Evolutionary conservation across 2,888 invertebrate genomes (phyloP), one percentile per base, ranked within the genome.

Genomic region (Pemphredon lugubris): DNA sequence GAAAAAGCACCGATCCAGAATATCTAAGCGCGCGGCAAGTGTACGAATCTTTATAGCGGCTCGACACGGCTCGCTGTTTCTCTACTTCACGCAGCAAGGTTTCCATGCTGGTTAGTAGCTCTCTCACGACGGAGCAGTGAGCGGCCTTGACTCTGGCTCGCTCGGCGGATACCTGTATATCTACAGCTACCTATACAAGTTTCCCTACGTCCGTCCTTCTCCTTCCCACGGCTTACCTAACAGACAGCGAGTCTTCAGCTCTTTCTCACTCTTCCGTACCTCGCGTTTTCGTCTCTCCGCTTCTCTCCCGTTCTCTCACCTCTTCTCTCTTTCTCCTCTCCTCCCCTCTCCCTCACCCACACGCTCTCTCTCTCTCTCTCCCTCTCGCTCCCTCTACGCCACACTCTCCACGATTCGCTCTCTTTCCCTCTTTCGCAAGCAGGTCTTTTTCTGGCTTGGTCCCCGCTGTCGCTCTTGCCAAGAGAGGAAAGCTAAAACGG

Each of bases 81-180:
- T 75, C 50, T 59, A 63, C 61, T 64, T 61, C 54, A 59, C 50
- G 44, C 59, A 60, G 71, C 71, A 71, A 75, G 71, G 75, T 75
- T 75, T 75, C 75, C 75, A 71, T 71, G 71, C 61, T 75, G 65
- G 75, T 72, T 76, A 75, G 75, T 74, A 75, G 71, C 77, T 84
- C 84, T 85, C 80, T 85, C 85, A 83, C 86, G 88, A 91, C 92
- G 92, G 93, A 93, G 93, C 93, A 93, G 92, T 93, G 93, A 92
- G 93, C 93, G 93, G 92, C 93, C 93, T 94, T 93, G 93, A 93
- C 93, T 93, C 92, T 88, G 89, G 81, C 75, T 79, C 64, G 77
- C 67, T 67, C 66, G 57, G 61, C 70, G 63, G 57, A 64, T 61
- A 54, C 58, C 53, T 75, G 51, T 72, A 44, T 60, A 26, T 39